Evolutionary conservation across 1,140 invertebrate genomes (phyloP).

Genomic region (Monochamus saltuarius): DNA sequence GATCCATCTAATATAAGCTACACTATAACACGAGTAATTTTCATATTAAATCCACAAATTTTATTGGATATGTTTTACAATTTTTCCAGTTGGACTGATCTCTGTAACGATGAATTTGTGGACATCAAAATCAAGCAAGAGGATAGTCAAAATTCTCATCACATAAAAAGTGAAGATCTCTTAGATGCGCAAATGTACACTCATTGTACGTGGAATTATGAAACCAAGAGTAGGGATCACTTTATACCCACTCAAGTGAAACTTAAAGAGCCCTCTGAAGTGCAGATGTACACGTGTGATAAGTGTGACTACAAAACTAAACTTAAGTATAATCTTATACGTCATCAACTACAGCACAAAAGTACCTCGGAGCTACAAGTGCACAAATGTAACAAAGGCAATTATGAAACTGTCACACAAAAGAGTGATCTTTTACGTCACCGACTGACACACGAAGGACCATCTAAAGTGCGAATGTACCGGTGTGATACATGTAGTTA

Average conservation of each 20-base stretch:
- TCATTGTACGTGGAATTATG: constrained; percentile 24
- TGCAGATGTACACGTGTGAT: constrained; percentile 25
- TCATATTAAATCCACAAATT: too few species aligned
- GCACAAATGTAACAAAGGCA: constrained; percentile 21
- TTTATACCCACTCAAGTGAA: constrained; percentile 23
- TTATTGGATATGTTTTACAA: too few species aligned
- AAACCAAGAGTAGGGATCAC: constrained; percentile 24
- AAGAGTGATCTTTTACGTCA: constrained; percentile 10
- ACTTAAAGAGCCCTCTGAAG: constrained; percentile 22
- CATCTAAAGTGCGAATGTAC: constrained; percentile 24
- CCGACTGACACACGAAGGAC: constrained; percentile 7
- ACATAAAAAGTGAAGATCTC: constrained; percentile 22
- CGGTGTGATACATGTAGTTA: constrained; percentile 19
- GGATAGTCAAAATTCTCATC: constrained; percentile 18
- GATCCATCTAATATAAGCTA: too few species aligned
- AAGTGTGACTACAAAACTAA: constrained; percentile 25
- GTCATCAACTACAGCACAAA: constrained; percentile 26
- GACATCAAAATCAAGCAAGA: constrained; percentile 23
- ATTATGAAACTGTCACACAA: constrained; percentile 20
- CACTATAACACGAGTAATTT: too few species aligned
- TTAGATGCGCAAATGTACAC: constrained; percentile 23
- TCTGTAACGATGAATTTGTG: constrained; percentile 17
- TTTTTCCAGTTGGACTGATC: too few species aligned
- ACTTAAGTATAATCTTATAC: constrained; percentile 21
- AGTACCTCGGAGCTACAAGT: constrained; percentile 25